Percentiles rank a stretch among this genome's conserved stretches.
Evolutionary conservation across 2,888 invertebrate genomes (phyloP).

Genomic region (Myopa tessellatipennis): DNA sequence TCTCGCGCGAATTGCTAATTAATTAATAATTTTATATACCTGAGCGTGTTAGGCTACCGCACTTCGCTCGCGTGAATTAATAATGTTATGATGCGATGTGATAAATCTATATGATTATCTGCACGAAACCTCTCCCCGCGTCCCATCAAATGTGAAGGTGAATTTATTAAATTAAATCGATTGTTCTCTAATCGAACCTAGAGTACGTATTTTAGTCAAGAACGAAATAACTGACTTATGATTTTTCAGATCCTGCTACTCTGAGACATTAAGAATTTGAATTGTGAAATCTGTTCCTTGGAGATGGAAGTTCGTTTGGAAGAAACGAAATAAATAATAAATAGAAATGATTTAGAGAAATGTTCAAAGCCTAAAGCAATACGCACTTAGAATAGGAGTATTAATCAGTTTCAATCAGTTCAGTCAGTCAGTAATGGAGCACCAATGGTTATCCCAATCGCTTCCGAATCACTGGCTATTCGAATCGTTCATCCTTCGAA

Average conservation of each 20-base stretch:
- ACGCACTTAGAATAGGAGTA: background rate
- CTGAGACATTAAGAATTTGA: no score
- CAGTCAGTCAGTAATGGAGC: slow-evolving; percentile 21
- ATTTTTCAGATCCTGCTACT: no score
- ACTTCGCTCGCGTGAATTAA: slow-evolving; percentile 1
- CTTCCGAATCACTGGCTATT: no score
- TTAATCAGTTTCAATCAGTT: slow-evolving; percentile 25
- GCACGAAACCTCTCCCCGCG: background rate
- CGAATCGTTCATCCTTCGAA: slow-evolving; percentile 16
- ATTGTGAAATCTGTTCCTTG: no score
- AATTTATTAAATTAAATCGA: no score
- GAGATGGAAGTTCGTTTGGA: background rate
- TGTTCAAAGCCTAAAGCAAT: no score
- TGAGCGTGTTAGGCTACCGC: slow-evolving; percentile 13
- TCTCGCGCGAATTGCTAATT: slow-evolving; percentile 4
- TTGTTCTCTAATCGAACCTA: no score
- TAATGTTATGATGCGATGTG: background rate
- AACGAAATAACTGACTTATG: no score
- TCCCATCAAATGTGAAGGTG: background rate
- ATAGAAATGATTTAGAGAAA: no score
- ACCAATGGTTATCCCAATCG: background rate
- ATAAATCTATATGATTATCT: background rate
- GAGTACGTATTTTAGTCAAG: no score
- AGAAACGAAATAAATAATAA: no score
- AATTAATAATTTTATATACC: background rate